These are phyloP conservation scores for Limenitis camilla DNA, from an alignment of 2,888 invertebrate species.

Conservation along the genomic window DNA sequence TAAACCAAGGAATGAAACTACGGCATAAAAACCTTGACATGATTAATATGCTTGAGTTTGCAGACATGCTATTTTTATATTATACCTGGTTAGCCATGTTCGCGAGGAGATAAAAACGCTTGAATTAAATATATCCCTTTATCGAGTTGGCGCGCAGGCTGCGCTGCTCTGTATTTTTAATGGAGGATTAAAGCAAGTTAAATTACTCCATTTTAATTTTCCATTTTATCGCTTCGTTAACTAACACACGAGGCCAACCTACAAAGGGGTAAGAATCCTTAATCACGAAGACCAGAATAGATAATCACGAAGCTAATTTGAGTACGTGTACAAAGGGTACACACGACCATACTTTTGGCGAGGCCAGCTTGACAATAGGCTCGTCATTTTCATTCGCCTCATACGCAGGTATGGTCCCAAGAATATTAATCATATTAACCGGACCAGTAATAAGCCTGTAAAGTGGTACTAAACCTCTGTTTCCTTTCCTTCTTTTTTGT, in stretches of 20 bases:
- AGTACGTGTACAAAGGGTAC: constrained; percentile 34
- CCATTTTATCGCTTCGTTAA: constrained; percentile 48
- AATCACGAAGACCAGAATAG: constrained; percentile 25
- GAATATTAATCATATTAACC: constrained; percentile 56
- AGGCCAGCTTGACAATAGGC: constrained; percentile 49
- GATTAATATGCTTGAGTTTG: neutral
- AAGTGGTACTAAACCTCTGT: constrained; percentile 23
- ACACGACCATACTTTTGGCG: constrained; percentile 50
- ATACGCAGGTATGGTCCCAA: constrained; percentile 36
- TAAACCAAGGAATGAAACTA: constrained; percentile 19
- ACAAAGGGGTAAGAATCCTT: constrained; percentile 27
- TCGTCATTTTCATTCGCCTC: constrained; percentile 54
- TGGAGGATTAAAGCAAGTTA: constrained; percentile 27
- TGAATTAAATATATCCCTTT: constrained; percentile 27
- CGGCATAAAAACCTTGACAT: constrained; percentile 20
- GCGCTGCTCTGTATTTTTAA: constrained; percentile 36
- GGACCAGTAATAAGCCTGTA: constrained; percentile 30
- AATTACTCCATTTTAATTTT: constrained; percentile 51
- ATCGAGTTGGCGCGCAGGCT: constrained; percentile 24
- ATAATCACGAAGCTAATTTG: constrained; percentile 37
- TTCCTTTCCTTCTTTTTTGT: constrained; percentile 31
- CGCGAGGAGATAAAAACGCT: constrained; percentile 2
- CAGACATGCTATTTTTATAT: constrained; percentile 11
- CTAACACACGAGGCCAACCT: constrained; percentile 24
- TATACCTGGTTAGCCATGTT: constrained; percentile 14